A percentile compares a stretch with the other conserved stretches of the same genome.
Conservation (phyloP, 2,113 vertebrate genomes). For the Gnathonemus longibarbis region DNA sequence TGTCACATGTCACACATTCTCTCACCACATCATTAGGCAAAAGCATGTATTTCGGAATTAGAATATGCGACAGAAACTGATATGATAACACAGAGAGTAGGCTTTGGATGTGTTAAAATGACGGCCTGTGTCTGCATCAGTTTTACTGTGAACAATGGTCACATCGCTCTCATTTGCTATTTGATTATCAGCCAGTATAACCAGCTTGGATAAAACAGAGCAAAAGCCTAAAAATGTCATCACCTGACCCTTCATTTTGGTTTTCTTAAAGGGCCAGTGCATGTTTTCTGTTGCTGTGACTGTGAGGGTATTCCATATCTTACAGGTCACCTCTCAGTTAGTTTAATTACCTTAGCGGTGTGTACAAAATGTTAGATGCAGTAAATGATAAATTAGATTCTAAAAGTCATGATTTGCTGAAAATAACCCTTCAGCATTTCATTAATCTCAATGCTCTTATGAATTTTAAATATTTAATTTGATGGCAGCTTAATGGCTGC, state of each 20-base stretch:
- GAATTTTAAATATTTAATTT: neutral
- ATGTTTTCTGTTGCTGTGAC: neutral
- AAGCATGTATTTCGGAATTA: neutral
- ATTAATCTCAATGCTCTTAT: neutral
- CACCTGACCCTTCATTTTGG: neutral
- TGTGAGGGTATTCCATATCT: neutral
- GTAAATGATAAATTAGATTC: neutral
- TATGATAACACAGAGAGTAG: neutral
- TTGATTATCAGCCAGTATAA: neutral
- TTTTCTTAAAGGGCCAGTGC: neutral
- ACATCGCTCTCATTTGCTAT: neutral
- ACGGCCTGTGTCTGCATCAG: neutral
- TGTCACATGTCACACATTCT: neutral
- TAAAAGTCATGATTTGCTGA: neutral
- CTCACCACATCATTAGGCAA: neutral
- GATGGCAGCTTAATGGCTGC: neutral
- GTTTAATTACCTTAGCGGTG: neutral
- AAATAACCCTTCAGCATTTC: neutral
- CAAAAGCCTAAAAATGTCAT: neutral
- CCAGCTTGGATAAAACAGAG: neutral
- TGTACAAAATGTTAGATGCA: neutral
- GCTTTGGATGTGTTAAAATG: neutral
- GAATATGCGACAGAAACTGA: neutral
- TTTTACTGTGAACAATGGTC: neutral
- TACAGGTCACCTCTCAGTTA: neutral